phyloP scores from a whole-genome alignment of 1,140 invertebrate species.

The Drosophila sturtevanti region DNA sequence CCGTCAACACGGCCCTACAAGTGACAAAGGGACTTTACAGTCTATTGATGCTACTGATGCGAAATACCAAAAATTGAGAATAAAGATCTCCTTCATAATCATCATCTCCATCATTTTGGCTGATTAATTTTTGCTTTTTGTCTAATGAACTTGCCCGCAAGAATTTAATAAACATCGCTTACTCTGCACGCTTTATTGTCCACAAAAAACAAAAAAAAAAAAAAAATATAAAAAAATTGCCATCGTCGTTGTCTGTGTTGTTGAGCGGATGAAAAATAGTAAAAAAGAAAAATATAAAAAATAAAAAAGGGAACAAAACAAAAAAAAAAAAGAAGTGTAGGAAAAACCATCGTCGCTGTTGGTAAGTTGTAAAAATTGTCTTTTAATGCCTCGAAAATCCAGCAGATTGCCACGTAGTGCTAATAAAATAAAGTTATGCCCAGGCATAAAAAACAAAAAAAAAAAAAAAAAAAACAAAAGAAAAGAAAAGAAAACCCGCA shows the following conservation, averaged over 20 bases:
- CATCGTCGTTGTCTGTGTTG: slow-evolving; percentile 12
- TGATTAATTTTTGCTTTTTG: slow-evolving; percentile 77
- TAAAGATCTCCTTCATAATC: background rate
- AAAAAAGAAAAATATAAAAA: slow-evolving; percentile 31
- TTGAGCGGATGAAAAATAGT: slow-evolving; percentile 51
- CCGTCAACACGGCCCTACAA: slow-evolving; percentile 60
- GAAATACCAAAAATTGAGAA: slow-evolving; percentile 13
- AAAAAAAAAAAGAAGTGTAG: slow-evolving; percentile 32
- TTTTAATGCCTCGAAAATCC: slow-evolving; percentile 81
- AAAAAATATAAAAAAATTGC: slow-evolving; percentile 62
- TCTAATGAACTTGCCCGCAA: slow-evolving; percentile 73
- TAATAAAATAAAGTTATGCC: slow-evolving; percentile 80
- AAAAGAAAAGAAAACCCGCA: slow-evolving; percentile 12
- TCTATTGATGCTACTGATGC: slow-evolving; percentile 29
- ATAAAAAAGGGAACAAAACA: background rate
- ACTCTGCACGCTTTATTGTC: slow-evolving; percentile 55
- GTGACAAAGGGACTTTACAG: slow-evolving; percentile 43
- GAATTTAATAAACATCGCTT: slow-evolving; percentile 74
- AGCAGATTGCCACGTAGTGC: slow-evolving; percentile 81
- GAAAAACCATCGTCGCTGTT: slow-evolving; percentile 67
- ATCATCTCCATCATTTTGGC: background rate
- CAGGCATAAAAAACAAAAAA: slow-evolving; percentile 65
- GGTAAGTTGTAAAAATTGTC: slow-evolving; percentile 81
- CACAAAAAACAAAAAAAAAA: slow-evolving; percentile 55
- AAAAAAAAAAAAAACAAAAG: slow-evolving; percentile 21